Conservation (phyloP, 2,113 vertebrate genomes). For the Psammodynastes pulverulentus region DNA sequence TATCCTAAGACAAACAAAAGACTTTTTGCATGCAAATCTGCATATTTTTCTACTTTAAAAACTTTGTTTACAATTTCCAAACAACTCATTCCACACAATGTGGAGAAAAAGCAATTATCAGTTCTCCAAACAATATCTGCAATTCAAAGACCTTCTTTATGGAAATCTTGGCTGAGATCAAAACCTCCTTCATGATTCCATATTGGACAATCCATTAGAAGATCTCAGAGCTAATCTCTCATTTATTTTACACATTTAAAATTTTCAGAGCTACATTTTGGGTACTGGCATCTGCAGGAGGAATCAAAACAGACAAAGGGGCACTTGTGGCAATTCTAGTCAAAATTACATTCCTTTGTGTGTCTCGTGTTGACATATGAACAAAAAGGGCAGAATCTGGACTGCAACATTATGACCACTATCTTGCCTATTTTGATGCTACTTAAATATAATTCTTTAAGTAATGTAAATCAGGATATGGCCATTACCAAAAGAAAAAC, state of each 20-base stretch:
- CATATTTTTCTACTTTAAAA: conserved; percentile 12
- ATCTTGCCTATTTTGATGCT: not conserved
- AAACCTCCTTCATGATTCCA: not conserved
- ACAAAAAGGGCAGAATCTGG: not conserved
- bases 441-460: not conserved
- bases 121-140: not conserved
- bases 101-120: conserved; percentile 13
- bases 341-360: not conserved
- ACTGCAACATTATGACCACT: not conserved
- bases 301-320: not conserved
- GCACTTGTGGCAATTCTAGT: not conserved
- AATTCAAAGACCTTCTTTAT: not conserved
- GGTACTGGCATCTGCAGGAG: not conserved
- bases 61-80: conserved; percentile 9
- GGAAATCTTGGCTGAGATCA: not conserved
- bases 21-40: not conserved
- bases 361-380: not conserved
- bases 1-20: conserved; percentile 11
- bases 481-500: not conserved
- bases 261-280: not conserved
- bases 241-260: not conserved
- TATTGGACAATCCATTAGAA: not conserved
- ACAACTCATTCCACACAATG: conserved; percentile 1
- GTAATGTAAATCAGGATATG: not conserved
- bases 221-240: not conserved